A percentile compares a stretch with the other conserved stretches of the same genome.
Conservation (phyloP, 2,113 vertebrate genomes). For the Cettia cetti region DNA sequence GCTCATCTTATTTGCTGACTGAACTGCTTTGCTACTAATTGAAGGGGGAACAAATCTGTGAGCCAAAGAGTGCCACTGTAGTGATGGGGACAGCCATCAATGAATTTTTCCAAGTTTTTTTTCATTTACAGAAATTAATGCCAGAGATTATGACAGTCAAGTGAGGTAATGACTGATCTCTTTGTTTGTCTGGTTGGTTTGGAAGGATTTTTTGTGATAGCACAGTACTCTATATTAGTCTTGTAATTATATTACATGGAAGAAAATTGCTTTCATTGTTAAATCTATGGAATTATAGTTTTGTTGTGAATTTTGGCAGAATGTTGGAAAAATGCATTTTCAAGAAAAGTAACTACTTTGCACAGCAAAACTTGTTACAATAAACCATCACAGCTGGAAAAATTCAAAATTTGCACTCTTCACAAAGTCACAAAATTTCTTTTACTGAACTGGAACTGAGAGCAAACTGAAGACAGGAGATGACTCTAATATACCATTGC, state of each 20-base stretch:
- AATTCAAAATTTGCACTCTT: neutral
- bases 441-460: neutral
- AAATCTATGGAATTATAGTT: neutral
- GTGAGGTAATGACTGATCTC: neutral
- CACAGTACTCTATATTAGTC: neutral
- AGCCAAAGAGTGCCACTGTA: neutral
- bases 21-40: neutral
- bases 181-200: neutral
- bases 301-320: neutral
- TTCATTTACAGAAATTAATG: neutral
- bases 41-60: neutral
- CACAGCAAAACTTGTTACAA: neutral
- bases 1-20: neutral
- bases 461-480: neutral
- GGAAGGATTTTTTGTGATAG: neutral
- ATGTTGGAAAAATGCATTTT: neutral
- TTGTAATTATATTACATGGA: neutral
- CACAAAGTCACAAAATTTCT: neutral
- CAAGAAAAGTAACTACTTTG: neutral
- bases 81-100: neutral
- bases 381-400: neutral
- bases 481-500: neutral
- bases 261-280: neutral
- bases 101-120: neutral
- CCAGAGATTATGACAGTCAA: neutral